Conservation (phyloP, 2,797 vertebrate genomes). For the Manis pentadactyla region DNA sequence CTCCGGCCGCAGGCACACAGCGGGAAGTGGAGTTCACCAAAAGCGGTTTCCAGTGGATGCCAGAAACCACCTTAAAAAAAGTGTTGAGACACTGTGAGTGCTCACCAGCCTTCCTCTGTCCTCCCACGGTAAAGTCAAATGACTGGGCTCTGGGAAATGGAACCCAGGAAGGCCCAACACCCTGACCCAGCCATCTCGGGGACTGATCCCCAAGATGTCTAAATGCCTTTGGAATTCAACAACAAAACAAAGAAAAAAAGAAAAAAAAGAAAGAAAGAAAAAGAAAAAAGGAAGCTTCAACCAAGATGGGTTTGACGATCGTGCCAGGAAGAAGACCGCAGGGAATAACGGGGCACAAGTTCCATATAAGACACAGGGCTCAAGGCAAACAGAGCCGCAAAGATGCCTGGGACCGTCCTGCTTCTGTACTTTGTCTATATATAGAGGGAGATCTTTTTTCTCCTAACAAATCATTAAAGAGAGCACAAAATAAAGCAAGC, state of each 20-base stretch:
- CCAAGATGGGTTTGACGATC: neutral
- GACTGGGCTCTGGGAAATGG: neutral
- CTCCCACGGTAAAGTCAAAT: neutral
- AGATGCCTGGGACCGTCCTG: no score
- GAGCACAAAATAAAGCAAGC: no score
- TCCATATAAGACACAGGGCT: neutral
- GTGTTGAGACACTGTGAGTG: constrained; percentile 79
- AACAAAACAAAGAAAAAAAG: neutral
- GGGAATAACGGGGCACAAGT: neutral
- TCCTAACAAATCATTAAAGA: neutral
- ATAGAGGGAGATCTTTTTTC: fast-evolving
- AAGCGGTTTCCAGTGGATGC: constrained; percentile 80
- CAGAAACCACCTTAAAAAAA: constrained; percentile 80
- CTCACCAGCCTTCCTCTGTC: constrained; percentile 60
- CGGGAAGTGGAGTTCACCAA: constrained; percentile 77
- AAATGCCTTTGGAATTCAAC: neutral
- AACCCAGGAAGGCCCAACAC: constrained; percentile 55
- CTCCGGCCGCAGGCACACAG: constrained; percentile 75
- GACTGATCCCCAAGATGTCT: neutral
- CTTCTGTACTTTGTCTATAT: neutral
- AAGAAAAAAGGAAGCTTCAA: neutral
- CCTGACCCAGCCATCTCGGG: constrained; percentile 42
- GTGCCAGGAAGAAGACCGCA: fast-evolving
- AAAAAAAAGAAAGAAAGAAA: neutral
- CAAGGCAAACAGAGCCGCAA: no score